A percentile compares a stretch with the other conserved stretches of the same genome.
Evolutionary conservation across 2,888 invertebrate genomes (phyloP).

Genomic region (Orchesella flavescens): DNA sequence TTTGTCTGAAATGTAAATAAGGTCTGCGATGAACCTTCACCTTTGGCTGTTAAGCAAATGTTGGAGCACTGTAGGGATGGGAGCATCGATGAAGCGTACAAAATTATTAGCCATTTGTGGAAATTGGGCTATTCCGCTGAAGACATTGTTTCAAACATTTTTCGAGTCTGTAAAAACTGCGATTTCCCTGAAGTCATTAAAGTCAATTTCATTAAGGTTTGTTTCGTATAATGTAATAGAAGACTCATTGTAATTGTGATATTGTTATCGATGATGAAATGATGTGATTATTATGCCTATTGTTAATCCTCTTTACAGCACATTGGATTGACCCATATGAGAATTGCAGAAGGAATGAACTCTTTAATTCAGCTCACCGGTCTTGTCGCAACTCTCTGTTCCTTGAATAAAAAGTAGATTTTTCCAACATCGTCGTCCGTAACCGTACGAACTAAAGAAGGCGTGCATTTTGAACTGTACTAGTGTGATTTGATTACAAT

Average conservation of each 20-base stretch:
- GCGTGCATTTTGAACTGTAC: too few relatives aligned
- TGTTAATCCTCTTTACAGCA: conserved; percentile 79
- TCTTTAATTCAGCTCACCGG: conserved; percentile 93
- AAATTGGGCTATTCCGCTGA: conserved; percentile 96
- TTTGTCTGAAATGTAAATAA: conserved; percentile 70
- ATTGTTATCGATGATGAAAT: too few relatives aligned
- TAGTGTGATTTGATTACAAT: too few relatives aligned
- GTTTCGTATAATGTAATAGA: conserved; percentile 32
- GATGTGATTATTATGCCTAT: too few relatives aligned
- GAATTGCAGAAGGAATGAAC: conserved; percentile 90
- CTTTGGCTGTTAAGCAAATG: conserved; percentile 92
- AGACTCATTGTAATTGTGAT: too few relatives aligned
- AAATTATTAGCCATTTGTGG: conserved; percentile 91
- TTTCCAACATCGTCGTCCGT: neutral
- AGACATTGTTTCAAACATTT: conserved; percentile 95
- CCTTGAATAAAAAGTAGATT: conserved; percentile 37
- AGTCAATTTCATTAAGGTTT: conserved; percentile 86
- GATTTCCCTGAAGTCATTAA: conserved; percentile 87
- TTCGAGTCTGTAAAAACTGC: conserved; percentile 92
- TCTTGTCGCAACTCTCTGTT: conserved; percentile 87
- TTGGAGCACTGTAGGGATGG: conserved; percentile 86
- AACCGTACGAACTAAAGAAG: too few relatives aligned
- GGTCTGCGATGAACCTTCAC: conserved; percentile 99
- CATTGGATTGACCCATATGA: conserved; percentile 92
- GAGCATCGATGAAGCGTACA: conserved; percentile 89